Evolutionary conservation across 2,888 invertebrate genomes (phyloP), one percentile per base, ranked within the genome.

Genomic region (Mythimna vitellina): DNA sequence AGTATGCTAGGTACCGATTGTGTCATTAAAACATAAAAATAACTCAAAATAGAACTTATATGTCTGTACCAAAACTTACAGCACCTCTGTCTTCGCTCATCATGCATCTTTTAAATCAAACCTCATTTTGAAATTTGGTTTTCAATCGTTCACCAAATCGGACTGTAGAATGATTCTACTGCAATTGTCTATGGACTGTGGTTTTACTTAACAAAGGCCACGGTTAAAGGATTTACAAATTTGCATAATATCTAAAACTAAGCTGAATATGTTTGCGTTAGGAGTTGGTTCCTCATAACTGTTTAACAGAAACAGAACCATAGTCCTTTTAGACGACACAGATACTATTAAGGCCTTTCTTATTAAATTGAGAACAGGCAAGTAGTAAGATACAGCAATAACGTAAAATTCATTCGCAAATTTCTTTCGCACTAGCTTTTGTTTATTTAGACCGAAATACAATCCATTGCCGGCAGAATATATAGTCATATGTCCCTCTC

Each of bases 251-350:
- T 67, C 49, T 42, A 69, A 38, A 63, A 68, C 68, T 73, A 61
- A 72, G 79, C 69, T 66, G 68, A 82, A 80, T 80, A 82, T 80
- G 80, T 73, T 82, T 80, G 66, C 66, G 62, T 80, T 78, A 17
- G 22, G n/a, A 70, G 64, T 51, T 67, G 54, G 42, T 69, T 69
- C 62, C 54, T 72, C 63, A 53, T 54, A 79, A 65, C 79, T 56
- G 67, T 80, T 78, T 68, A 68, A 58, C 20, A 22, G 54, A 64
- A n/a, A 58, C 35, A 10, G 22, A 58, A 53, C 46, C 42, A 8
- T 65, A 63, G 65, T 68, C 63, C 51, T 63, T 76, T 65, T 14
- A 70, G 57, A 32, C 51, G 67, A 58, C 42, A 63, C 7, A 9
- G 29, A 10, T 10, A 0, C n/a, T 63, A 54, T 57, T 53, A 46